A percentile compares a stretch with the other conserved stretches of the same genome.
phyloP scores from a whole-genome alignment of 2,888 invertebrate species.

The Taphrorychus bicolor region DNA sequence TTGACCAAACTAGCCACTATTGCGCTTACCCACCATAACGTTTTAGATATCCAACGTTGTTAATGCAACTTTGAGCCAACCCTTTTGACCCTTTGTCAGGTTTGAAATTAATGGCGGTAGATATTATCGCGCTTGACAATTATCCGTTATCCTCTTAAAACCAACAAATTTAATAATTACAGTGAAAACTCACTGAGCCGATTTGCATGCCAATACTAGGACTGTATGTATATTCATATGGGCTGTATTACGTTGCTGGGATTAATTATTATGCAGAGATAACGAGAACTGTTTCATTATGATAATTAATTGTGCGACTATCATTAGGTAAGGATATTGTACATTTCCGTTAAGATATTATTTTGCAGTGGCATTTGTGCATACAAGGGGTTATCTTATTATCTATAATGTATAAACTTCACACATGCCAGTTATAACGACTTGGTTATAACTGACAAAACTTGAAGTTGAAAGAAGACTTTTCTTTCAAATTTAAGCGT shows the following conservation, averaged over 20 bases:
- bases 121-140: not conserved
- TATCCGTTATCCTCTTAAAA: not conserved
- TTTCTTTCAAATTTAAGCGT: too few relatives aligned
- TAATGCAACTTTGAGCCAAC: not conserved
- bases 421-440: too few relatives aligned
- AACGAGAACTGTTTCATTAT: not conserved
- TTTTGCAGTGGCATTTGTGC: too few relatives aligned
- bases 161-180: slow-evolving; percentile 3
- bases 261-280: not conserved
- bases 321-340: too few relatives aligned
- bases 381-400: too few relatives aligned
- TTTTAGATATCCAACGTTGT: not conserved
- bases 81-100: not conserved
- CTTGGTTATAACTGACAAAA: too few relatives aligned
- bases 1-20: too few relatives aligned
- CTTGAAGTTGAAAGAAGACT: too few relatives aligned
- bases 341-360: too few relatives aligned
- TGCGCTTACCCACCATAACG: not conserved
- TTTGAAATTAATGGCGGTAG: not conserved
- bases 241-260: not conserved
- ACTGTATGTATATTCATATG: not conserved
- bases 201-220: not conserved
- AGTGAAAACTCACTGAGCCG: not conserved
- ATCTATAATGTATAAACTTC: too few relatives aligned
- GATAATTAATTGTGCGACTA: not conserved